These are phyloP conservation scores for Pandemis heparana DNA, from an alignment of 2,888 invertebrate genomes.

Conservation along the genomic window DNA sequence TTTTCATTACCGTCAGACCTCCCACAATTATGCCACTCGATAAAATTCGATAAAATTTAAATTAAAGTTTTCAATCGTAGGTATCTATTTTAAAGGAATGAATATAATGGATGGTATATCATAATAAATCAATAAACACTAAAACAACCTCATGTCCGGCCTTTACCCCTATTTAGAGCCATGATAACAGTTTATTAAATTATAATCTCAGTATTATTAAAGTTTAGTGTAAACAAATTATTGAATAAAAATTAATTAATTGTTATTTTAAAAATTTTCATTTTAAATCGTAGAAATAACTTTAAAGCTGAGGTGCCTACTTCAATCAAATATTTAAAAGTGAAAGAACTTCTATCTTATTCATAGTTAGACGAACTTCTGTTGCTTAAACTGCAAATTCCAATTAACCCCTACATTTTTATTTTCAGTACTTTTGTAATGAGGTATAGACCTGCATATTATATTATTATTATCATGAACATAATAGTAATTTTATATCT, in stretches of 20 bases:
- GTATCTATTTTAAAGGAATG: too few species aligned
- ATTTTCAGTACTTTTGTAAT: too few species aligned
- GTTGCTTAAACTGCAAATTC: slow-evolving; percentile 23
- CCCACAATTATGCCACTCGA: neutral
- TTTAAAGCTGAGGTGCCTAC: slow-evolving; percentile 1
- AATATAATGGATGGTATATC: too few species aligned
- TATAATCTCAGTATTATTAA: too few species aligned
- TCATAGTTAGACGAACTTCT: slow-evolving; percentile 11
- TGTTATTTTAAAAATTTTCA: neutral
- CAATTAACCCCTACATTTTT: neutral
- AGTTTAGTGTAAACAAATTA: too few species aligned
- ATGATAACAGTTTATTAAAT: too few species aligned
- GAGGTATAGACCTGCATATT: neutral
- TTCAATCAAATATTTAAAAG: neutral
- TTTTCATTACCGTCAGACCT: slow-evolving; percentile 8
- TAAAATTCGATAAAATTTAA: neutral
- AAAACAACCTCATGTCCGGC: too few species aligned
- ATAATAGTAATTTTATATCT: neutral
- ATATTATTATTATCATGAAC: slow-evolving; percentile 18
- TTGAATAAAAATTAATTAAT: too few species aligned
- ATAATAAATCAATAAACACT: too few species aligned
- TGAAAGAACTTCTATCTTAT: slow-evolving; percentile 13
- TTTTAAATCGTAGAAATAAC: neutral
- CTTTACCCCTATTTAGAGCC: too few species aligned
- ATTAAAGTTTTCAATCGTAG: too few species aligned